These are phyloP conservation scores for Cryptocheilus praepositus DNA, from an alignment of 2,888 invertebrate species.

Conservation along the genomic window DNA sequence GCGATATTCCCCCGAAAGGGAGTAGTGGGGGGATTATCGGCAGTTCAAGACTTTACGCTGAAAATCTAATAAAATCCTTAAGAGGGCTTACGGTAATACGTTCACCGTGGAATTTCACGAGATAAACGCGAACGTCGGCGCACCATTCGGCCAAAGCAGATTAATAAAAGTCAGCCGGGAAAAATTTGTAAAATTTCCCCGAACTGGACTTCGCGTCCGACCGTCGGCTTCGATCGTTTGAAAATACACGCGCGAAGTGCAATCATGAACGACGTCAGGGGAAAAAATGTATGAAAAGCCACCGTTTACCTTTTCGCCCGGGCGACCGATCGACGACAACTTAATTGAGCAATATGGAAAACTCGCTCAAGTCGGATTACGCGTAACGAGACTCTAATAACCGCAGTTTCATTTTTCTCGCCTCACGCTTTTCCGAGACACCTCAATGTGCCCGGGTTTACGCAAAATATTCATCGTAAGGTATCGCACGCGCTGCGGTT, in stretches of 20 bases:
- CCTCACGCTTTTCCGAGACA: no score
- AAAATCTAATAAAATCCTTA: conserved; percentile 56
- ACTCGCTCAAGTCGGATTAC: no score
- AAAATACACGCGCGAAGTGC: conserved; percentile 4
- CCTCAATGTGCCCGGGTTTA: no score
- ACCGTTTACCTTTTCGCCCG: no score
- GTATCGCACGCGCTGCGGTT: no score
- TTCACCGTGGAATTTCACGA: conserved; percentile 43
- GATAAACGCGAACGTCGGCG: conserved; percentile 30
- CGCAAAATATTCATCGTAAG: no score
- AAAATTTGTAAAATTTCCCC: no score
- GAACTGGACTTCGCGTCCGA: no score
- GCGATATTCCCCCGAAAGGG: conserved; percentile 18
- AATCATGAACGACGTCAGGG: conserved; percentile 3
- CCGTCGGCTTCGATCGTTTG: no score
- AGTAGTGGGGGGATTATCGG: conserved; percentile 36
- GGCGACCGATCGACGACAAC: no score
- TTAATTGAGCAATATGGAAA: no score
- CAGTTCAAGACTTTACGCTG: conserved; percentile 48
- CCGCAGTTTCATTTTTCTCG: conserved; percentile 13
- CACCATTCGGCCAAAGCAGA: conserved; percentile 15
- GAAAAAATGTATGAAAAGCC: neutral
- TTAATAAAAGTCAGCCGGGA: conserved; percentile 4
- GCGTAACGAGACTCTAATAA: no score
- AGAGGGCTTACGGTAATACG: conserved; percentile 56